Conservation (phyloP, 53 echinoderm and acorn worm genomes). For the Actinopyga echinites region DNA sequence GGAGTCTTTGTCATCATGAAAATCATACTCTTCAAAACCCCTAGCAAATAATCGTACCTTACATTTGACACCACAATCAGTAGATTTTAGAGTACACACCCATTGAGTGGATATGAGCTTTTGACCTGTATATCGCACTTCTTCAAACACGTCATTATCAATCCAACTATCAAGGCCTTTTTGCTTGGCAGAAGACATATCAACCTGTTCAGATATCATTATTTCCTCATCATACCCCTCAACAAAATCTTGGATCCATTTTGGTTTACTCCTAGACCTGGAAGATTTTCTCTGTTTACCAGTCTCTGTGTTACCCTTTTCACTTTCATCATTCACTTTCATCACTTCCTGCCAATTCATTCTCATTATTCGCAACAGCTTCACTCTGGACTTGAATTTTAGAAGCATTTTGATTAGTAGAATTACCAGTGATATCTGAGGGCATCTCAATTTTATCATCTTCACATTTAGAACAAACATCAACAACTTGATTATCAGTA, state of each 20-base stretch:
- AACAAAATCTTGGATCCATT: constrained; percentile 45
- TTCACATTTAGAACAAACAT: neutral
- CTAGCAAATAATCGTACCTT: constrained; percentile 42
- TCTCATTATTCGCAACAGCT: neutral
- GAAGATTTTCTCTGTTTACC: neutral
- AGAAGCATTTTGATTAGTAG: neutral
- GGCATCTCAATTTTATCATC: constrained; percentile 1
- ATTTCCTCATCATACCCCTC: constrained; percentile 26
- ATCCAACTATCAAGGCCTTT: constrained; percentile 33
- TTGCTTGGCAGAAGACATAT: constrained; percentile 16
- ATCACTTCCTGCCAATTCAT: neutral
- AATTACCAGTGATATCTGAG: neutral
- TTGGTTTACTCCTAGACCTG: constrained; percentile 15
- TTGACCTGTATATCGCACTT: constrained; percentile 32
- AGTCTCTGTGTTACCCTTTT: neutral
- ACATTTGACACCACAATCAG: constrained; percentile 6
- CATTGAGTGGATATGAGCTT: constrained; percentile 32
- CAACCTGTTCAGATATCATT: constrained; percentile 32
- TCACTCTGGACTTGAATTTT: neutral
- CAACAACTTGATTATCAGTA: neutral
- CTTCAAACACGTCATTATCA: constrained; percentile 29
- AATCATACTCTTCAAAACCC: constrained; percentile 46
- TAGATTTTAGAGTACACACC: constrained; percentile 36
- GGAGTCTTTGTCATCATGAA: constrained; percentile 29
- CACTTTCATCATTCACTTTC: constrained; percentile 1